Base-by-base conservation (phyloP, 2,113 vertebrate species). In the Casuarius casuarius region DNA sequence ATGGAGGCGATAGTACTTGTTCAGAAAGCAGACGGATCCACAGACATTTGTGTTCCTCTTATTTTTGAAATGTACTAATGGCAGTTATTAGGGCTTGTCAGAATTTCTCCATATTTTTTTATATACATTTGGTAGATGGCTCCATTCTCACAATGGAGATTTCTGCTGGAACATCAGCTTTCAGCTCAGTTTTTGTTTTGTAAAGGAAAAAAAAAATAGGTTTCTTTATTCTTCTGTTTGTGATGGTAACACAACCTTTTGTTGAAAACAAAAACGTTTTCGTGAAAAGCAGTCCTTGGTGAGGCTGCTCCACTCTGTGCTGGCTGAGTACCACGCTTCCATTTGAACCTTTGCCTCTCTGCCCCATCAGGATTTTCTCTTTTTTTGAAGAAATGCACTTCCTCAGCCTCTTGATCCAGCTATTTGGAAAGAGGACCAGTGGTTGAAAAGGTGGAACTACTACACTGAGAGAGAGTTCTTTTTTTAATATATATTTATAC, bases 91-190 rank as follows among this genome's bases (percentile, higher is more conserved):
- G 62, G 49, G 15, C 58, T 91, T 79, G 49, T 85, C 54, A 70
- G 58, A 88, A 91, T 73, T 1, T 7, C n/a, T 93, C 44, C 40
- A n/a, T 25, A 5, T 38, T 38, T 38, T 87, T 90, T 73, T 46
- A 56, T 74, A 84, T 94, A 17, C 93, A 70, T 90, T 96, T 93
- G 62, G 38, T 73, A 89, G 91, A 89, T 56, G 22, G 2, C 15
- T 84, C 35, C 33, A 73, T 90, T 90, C 66, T 93, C 44, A 44
- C 93, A 85, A 54, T 66, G 54, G 67, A 76, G 12, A 66, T 92
- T 94, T 94, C 75, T 83, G 82, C 4, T 5, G 56, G 63, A 92
- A 86, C 0, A 1, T 85, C 79, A 77, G 40, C 46, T 90, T 93
- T 26, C 58, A 35, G 31, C 33, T 80, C 33, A 40, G 54, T 77